A percentile compares a stretch with the other conserved stretches of the same genome.
Evolutionary conservation across 2,113 vertebrate species (phyloP).

Genomic region (Paramisgurnus dabryanus): DNA sequence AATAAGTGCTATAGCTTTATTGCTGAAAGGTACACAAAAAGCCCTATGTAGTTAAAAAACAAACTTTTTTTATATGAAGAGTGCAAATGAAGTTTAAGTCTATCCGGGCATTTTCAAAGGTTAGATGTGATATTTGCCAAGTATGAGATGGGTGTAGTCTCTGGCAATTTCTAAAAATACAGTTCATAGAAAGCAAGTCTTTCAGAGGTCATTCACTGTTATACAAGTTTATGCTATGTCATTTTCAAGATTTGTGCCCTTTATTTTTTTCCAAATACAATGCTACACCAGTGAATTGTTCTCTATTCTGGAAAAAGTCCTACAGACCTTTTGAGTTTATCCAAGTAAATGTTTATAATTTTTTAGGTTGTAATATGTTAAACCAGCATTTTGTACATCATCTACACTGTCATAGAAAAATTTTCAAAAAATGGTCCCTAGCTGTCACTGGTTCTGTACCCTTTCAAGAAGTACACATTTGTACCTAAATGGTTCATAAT

Average conservation of each 20-base stretch:
- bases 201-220: neutral
- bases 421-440: too few species aligned
- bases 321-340: neutral
- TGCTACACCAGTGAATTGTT: neutral
- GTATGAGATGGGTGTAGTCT: neutral
- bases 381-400: too few species aligned
- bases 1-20: slow-evolving; percentile 36
- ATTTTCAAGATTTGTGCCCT: too few species aligned
- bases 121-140: neutral
- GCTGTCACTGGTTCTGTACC: too few species aligned
- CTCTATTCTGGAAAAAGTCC: neutral
- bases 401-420: too few species aligned
- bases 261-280: neutral
- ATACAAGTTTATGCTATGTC: too few species aligned
- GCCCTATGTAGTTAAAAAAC: neutral
- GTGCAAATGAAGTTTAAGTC: neutral
- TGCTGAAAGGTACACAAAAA: slow-evolving; percentile 32
- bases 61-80: too few species aligned
- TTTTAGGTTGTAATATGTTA: too few species aligned
- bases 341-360: too few species aligned
- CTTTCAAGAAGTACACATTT: too few species aligned
- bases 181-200: neutral
- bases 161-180: neutral
- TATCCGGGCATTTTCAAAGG: neutral
- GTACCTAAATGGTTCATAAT: too few species aligned